phyloP scores from a whole-genome alignment of 2,113 vertebrate genomes.

The Myanophis thanlyinensis region DNA sequence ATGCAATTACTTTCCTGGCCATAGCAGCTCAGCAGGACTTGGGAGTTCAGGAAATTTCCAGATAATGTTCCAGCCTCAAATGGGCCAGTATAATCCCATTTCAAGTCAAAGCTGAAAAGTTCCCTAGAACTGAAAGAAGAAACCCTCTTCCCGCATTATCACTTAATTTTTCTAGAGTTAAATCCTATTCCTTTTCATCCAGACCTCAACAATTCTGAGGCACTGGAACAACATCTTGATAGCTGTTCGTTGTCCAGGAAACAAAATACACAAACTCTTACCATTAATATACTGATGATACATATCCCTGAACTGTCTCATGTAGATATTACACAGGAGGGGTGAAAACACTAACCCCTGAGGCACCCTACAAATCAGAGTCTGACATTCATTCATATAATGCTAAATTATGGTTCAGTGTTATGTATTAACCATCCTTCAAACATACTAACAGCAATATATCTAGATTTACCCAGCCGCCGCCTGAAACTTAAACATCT shows the following conservation, averaged over 20 bases:
- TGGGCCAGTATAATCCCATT: neutral
- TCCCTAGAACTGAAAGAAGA: neutral
- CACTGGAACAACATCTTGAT: neutral
- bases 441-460: neutral
- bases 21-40: neutral
- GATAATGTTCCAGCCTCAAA: neutral
- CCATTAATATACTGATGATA: neutral
- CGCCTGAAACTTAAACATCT: neutral
- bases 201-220: neutral
- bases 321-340: neutral
- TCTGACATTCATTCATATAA: neutral
- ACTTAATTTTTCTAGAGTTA: neutral
- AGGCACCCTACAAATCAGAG: neutral
- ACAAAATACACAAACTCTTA: neutral
- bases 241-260: neutral
- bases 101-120: neutral
- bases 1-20: neutral
- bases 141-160: neutral
- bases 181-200: neutral
- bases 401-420: neutral
- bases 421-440: neutral
- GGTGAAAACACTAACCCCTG: neutral
- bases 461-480: neutral
- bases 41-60: neutral
- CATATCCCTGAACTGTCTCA: neutral